Conservation (phyloP, 2,888 invertebrate species). For the Dorcus hopei region DNA sequence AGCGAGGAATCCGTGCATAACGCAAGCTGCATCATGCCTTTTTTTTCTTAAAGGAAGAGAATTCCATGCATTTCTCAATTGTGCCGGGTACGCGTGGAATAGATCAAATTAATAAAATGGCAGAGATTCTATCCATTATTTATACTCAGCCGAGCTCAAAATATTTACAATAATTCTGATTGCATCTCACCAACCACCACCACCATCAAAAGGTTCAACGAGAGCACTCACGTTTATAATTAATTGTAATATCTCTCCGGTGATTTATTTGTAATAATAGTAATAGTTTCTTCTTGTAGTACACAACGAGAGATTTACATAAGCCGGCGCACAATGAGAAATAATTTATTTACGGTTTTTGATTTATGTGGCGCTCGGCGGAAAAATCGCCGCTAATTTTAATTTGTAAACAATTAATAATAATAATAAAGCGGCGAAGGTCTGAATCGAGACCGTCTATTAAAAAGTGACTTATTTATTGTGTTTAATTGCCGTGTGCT, state of each 20-base stretch:
- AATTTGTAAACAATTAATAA: constrained; percentile 1
- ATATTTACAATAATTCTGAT: no score
- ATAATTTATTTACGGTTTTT: neutral
- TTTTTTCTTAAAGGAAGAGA: no score
- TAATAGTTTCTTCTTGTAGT: neutral
- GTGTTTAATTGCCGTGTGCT: neutral
- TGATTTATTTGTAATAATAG: neutral
- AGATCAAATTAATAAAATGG: no score
- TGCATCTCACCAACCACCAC: no score
- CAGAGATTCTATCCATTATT: no score
- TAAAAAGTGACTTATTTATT: neutral
- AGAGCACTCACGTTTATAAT: no score
- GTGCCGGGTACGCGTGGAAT: no score
- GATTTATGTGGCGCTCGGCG: neutral
- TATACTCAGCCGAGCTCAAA: no score
- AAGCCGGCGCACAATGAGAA: neutral
- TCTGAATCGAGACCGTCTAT: neutral
- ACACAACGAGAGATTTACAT: neutral
- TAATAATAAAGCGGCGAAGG: neutral
- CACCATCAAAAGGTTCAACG: no score
- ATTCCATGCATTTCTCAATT: no score
- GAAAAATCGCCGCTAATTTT: neutral
- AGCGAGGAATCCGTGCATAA: no score
- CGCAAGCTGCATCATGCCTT: no score
- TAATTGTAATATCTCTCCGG: neutral